phyloP scores from a whole-genome alignment of 1,140 invertebrate genomes.

The Tetramorium alpestre region DNA sequence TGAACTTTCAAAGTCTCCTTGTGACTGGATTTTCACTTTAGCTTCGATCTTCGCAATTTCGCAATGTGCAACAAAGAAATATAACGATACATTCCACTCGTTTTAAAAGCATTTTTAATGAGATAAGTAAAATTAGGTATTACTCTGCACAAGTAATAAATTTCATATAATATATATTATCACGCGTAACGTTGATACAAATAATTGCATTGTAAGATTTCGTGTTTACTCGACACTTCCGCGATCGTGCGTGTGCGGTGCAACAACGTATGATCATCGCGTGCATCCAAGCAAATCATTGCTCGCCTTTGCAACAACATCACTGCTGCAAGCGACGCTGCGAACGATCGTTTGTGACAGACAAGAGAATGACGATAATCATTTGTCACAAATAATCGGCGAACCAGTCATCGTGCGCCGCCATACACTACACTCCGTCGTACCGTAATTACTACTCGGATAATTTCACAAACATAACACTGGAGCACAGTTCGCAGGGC shows the following conservation, averaged over 20 bases:
- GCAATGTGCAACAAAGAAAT: too few species aligned
- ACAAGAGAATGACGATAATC: slow-evolving; percentile 18
- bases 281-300: slow-evolving; percentile 17
- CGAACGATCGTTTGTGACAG: not conserved
- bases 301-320: slow-evolving; percentile 20
- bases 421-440: slow-evolving; percentile 5
- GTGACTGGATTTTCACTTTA: not conserved
- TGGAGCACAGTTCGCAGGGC: not conserved
- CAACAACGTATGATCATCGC: not conserved
- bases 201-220: slow-evolving; percentile 13
- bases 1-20: not conserved
- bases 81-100: too few species aligned
- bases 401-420: slow-evolving; percentile 9
- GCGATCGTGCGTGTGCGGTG: not conserved
- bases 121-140: too few species aligned
- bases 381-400: slow-evolving; percentile 47
- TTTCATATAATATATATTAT: not conserved
- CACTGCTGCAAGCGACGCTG: slow-evolving; percentile 1
- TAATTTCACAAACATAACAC: slow-evolving; percentile 44
- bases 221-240: slow-evolving; percentile 12
- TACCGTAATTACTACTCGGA: slow-evolving; percentile 50
- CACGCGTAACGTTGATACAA: not conserved
- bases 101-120: too few species aligned
- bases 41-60: not conserved
- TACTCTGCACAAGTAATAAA: not conserved